phyloP scores from a whole-genome alignment of 2,888 invertebrate species.

The Octodonta nipae region DNA sequence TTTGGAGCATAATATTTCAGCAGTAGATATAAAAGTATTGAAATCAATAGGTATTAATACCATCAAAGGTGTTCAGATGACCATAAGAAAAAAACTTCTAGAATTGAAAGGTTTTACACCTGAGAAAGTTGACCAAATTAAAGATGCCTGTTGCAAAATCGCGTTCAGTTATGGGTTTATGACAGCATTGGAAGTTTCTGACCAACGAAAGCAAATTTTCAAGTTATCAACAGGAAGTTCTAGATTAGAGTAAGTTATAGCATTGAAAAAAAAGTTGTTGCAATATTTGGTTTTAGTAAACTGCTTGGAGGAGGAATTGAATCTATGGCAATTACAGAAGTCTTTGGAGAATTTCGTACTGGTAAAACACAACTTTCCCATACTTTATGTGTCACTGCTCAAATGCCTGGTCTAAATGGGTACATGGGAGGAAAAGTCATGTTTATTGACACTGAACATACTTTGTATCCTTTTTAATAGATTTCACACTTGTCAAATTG shows the following conservation, averaged over 20 bases:
- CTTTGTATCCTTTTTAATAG: slow-evolving; percentile 72
- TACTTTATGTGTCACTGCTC: slow-evolving; percentile 65
- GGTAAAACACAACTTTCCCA: slow-evolving; percentile 73
- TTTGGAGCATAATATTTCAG: slow-evolving; percentile 49
- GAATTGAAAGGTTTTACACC: slow-evolving; percentile 65
- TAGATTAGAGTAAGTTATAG: slow-evolving; percentile 52
- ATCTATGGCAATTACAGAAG: slow-evolving; percentile 74
- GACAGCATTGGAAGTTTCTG: slow-evolving; percentile 61
- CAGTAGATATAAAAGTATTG: slow-evolving; percentile 63
- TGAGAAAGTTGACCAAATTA: slow-evolving; percentile 58
- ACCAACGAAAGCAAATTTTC: slow-evolving; percentile 58
- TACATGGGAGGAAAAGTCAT: slow-evolving; percentile 70
- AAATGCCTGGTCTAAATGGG: slow-evolving; percentile 53
- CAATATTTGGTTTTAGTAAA: slow-evolving; percentile 40
- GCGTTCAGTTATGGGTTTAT: slow-evolving; percentile 48
- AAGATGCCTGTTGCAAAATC: slow-evolving; percentile 60
- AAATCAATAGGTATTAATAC: slow-evolving; percentile 67
- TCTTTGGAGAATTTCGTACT: slow-evolving; percentile 69
- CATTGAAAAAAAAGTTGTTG: slow-evolving; percentile 3
- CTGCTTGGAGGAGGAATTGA: slow-evolving; percentile 66
- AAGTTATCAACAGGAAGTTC: slow-evolving; percentile 52
- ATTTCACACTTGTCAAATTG: no score
- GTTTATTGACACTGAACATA: slow-evolving; percentile 71
- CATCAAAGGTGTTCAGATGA: slow-evolving; percentile 70
- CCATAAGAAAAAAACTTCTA: slow-evolving; percentile 56